A percentile compares a stretch with the other conserved stretches of the same genome.
Conservation (phyloP, 2,113 vertebrate genomes). For the Trogon surrucura region DNA sequence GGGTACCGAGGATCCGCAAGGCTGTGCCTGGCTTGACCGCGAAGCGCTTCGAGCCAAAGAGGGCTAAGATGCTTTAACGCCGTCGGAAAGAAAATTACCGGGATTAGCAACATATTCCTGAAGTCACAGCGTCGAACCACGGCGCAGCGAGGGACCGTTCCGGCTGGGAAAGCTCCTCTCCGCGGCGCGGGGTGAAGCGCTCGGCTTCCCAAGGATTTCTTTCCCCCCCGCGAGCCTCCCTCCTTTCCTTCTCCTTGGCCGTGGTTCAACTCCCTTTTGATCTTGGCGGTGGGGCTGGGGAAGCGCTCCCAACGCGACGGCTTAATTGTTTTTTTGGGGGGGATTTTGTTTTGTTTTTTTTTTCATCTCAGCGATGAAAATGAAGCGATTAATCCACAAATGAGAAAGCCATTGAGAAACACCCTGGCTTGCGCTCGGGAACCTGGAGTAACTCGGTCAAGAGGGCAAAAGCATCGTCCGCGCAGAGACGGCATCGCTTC, state of each 20-base stretch:
- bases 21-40: background rate
- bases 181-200: fast-evolving
- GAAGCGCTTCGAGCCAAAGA: background rate
- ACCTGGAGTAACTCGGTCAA: background rate
- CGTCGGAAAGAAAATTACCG: background rate
- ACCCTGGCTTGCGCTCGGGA: background rate
- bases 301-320: background rate
- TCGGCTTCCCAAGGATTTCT: background rate
- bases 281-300: fast-evolving
- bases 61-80: background rate
- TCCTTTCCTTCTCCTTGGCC: background rate
- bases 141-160: fast-evolving
- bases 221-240: fast-evolving
- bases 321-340: background rate
- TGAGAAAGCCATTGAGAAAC: background rate
- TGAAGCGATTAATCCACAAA: background rate
- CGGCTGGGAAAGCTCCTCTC: background rate
- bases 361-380: background rate
- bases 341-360: background rate
- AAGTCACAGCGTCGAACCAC: background rate
- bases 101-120: conserved; percentile 40
- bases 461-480: background rate
- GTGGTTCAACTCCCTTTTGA: background rate
- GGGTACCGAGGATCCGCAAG: background rate
- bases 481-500: background rate